Evolutionary conservation across 2,888 invertebrate genomes (phyloP).

Genomic region (Drosophila niveifrons): DNA sequence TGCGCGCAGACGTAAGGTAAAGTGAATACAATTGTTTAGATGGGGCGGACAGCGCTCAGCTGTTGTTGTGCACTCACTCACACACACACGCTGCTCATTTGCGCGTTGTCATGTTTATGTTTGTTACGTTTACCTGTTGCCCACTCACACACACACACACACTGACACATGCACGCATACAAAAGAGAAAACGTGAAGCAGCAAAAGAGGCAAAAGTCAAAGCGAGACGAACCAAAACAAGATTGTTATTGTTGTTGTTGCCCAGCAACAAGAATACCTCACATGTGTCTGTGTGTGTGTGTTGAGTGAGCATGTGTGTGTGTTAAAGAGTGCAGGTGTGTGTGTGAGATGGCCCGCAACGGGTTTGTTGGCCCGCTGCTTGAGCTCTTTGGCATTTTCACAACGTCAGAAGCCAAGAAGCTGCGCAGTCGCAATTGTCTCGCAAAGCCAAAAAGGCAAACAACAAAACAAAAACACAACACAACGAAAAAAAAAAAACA

Average conservation of each 20-base stretch:
- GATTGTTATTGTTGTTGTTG: constrained; percentile 42
- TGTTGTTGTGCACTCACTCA: constrained; percentile 30
- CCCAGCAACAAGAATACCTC: constrained; percentile 47
- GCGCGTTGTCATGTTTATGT: constrained; percentile 28
- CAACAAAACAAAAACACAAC: background rate
- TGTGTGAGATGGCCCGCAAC: constrained; percentile 53
- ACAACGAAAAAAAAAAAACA: constrained; percentile 5
- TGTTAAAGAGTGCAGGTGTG: constrained; percentile 13
- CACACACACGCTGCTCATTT: constrained; percentile 6
- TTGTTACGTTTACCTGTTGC: constrained; percentile 34
- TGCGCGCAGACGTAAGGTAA: constrained; percentile 50
- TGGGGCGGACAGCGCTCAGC: constrained; percentile 20
- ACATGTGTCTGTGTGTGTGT: constrained; percentile 1
- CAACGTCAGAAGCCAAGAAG: constrained; percentile 66
- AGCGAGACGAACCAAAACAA: constrained; percentile 38
- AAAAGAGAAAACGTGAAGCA: constrained; percentile 58
- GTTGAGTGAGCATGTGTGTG: constrained; percentile 8
- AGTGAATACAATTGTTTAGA: constrained; percentile 39
- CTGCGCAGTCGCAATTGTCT: constrained; percentile 67
- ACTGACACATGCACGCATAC: constrained; percentile 6
- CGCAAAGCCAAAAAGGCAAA: constrained; percentile 2
- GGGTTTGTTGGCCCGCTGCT: constrained; percentile 63
- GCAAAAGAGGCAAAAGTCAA: constrained; percentile 41
- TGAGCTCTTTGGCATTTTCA: constrained; percentile 54
- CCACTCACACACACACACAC: constrained; percentile 3